Conservation (phyloP, 2,113 vertebrate species). For the Ibidorhyncha struthersii region DNA sequence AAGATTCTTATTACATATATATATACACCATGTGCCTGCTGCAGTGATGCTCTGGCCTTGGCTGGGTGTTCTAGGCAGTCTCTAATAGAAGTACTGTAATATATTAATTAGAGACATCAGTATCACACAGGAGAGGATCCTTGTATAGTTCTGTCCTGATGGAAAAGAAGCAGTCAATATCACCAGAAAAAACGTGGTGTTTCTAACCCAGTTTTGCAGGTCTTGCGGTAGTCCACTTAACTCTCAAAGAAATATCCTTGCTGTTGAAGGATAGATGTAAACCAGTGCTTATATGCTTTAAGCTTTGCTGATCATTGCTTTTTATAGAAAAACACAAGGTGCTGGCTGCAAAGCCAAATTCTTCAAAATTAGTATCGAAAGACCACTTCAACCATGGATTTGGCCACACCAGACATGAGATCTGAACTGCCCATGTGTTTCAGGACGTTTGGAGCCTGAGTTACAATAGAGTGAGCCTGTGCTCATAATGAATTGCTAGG, state of each 20-base stretch:
- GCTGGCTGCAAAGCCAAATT: background rate
- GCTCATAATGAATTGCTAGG: background rate
- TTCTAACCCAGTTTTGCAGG: background rate
- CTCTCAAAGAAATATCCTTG: background rate
- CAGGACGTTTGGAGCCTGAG: background rate
- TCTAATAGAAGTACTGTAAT: background rate
- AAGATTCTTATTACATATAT: background rate
- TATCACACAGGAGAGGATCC: background rate
- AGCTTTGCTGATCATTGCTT: background rate
- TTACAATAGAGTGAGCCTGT: background rate
- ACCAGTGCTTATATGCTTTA: background rate
- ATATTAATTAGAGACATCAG: background rate
- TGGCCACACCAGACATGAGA: background rate
- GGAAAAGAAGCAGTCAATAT: background rate
- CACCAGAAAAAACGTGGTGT: background rate
- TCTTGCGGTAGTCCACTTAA: background rate
- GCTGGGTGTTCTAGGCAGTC: background rate
- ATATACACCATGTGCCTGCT: background rate
- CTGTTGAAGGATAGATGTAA: background rate
- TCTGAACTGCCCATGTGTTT: background rate
- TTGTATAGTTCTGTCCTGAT: background rate
- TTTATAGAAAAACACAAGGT: background rate
- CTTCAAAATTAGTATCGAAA: background rate
- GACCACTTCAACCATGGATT: background rate
- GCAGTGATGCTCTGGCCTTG: background rate